Evolutionary conservation across 2,113 vertebrate species (phyloP).

Genomic region (Pterocles burchelli): DNA sequence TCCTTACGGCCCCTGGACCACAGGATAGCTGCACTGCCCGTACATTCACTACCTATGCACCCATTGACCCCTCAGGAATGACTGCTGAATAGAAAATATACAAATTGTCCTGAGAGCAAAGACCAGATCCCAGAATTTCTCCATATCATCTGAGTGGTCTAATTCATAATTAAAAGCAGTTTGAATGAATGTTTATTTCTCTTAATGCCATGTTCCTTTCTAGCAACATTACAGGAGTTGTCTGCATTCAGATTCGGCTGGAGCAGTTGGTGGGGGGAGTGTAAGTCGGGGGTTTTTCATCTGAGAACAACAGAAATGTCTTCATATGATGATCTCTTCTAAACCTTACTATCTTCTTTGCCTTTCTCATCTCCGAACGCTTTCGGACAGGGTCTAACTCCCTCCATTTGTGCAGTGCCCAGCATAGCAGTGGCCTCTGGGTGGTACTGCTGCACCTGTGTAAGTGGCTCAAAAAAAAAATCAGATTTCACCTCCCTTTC

Average conservation of each 20-base stretch:
- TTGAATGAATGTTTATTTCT: neutral
- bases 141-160: neutral
- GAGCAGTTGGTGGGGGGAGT: neutral
- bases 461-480: neutral
- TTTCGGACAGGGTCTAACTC: neutral
- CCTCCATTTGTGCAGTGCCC: neutral
- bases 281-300: neutral
- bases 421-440: neutral
- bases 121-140: neutral
- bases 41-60: neutral
- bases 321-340: neutral
- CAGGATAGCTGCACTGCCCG: neutral
- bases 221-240: neutral
- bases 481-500: neutral
- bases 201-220: neutral
- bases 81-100: neutral
- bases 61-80: neutral
- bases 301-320: neutral
- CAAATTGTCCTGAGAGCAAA: neutral
- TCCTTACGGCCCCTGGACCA: neutral
- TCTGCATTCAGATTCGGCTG: neutral
- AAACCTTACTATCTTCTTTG: neutral
- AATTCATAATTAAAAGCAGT: neutral
- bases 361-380: neutral
- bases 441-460: slow-evolving; percentile 35